Evolutionary conservation across 2,888 invertebrate species (phyloP).

Genomic region (Stenichneumon culpator): DNA sequence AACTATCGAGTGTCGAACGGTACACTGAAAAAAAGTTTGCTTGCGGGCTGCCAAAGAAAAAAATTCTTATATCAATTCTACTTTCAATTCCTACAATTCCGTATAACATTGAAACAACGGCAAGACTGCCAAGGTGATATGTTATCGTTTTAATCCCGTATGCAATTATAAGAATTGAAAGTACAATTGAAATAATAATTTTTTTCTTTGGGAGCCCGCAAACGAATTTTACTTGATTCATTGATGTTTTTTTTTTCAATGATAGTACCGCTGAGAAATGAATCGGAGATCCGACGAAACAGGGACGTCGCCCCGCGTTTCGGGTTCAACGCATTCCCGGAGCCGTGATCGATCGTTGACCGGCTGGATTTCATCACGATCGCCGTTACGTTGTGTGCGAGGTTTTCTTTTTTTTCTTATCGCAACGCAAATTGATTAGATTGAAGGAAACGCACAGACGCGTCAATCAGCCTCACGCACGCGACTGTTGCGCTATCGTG

Average conservation of each 20-base stretch:
- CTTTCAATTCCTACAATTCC: too few relatives aligned
- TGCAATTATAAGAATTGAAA: too few relatives aligned
- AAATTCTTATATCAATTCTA: too few relatives aligned
- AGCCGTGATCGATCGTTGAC: constrained; percentile 42
- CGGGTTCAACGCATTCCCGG: constrained; percentile 25
- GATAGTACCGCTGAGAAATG: neutral
- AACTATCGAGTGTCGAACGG: neutral
- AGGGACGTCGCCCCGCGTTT: neutral
- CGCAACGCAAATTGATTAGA: constrained; percentile 56
- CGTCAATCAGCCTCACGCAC: constrained; percentile 52
- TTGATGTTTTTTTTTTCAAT: too few relatives aligned
- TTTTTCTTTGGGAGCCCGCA: too few relatives aligned
- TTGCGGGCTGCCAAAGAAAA: too few relatives aligned
- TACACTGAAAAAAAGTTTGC: too few relatives aligned
- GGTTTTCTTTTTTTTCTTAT: constrained; percentile 13
- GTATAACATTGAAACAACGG: too few relatives aligned
- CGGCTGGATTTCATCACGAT: constrained; percentile 36
- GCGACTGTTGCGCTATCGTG: constrained; percentile 27
- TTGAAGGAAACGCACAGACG: constrained; percentile 35
- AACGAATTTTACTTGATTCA: too few relatives aligned
- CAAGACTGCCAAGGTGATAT: too few relatives aligned
- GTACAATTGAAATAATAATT: too few relatives aligned
- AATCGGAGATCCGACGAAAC: constrained; percentile 18
- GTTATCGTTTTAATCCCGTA: too few relatives aligned
- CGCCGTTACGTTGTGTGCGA: constrained; percentile 11